phyloP scores from a whole-genome alignment of 2,113 vertebrate genomes.

The Anolis sagrei region DNA sequence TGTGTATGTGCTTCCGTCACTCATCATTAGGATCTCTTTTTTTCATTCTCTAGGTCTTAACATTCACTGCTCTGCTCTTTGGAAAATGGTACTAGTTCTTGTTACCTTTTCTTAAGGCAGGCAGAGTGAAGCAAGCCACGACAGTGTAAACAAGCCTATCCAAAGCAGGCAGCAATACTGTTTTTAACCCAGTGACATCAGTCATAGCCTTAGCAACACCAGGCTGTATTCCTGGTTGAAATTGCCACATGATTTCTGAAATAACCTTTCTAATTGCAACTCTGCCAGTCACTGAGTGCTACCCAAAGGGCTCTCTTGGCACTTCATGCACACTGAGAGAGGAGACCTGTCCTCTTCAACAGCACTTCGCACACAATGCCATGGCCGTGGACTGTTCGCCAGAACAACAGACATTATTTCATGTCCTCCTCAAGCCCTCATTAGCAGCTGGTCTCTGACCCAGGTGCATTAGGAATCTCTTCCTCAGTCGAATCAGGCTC shows the following conservation, averaged over 20 bases:
- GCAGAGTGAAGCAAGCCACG: neutral
- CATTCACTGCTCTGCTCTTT: neutral
- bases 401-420: neutral
- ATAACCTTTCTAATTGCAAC: slow-evolving; percentile 4
- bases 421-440: slow-evolving; percentile 20
- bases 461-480: neutral
- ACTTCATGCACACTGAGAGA: neutral
- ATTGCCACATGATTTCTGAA: neutral
- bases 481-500: accelerated
- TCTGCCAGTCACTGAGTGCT: neutral
- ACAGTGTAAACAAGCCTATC: neutral
- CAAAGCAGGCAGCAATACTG: neutral
- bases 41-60: neutral
- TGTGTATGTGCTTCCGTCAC: too few species aligned
- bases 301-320: neutral
- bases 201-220: neutral
- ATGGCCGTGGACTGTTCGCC: neutral
- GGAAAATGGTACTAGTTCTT: neutral
- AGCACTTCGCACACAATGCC: neutral
- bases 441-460: slow-evolving; percentile 23
- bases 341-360: neutral
- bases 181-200: neutral
- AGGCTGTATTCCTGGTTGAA: neutral
- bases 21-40: neutral
- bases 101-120: neutral